Evolutionary conservation across 2,113 vertebrate genomes (phyloP).

Genomic region (Coptodon rendalli): DNA sequence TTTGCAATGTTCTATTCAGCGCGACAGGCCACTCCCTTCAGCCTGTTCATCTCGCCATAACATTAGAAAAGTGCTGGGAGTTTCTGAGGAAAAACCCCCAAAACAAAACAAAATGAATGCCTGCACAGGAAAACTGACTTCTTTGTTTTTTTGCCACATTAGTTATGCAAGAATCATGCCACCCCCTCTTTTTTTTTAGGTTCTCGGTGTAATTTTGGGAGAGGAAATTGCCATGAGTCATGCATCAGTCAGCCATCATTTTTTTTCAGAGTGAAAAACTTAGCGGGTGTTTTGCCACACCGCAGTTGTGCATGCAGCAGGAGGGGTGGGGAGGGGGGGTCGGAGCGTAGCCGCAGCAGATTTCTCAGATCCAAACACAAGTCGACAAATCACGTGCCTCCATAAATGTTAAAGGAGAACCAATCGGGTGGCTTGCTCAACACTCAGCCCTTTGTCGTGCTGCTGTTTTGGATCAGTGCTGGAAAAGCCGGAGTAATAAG

Average conservation of each 20-base stretch:
- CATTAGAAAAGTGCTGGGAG: neutral
- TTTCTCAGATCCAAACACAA: slow-evolving; percentile 23
- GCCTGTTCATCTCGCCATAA: neutral
- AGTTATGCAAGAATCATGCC: neutral
- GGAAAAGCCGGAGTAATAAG: slow-evolving; percentile 42
- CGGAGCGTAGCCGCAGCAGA: neutral
- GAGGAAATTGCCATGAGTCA: slow-evolving; percentile 31
- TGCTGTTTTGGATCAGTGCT: slow-evolving; percentile 13
- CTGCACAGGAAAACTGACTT: neutral
- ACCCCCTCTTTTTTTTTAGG: neutral
- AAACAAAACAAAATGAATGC: neutral
- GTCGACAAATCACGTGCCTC: slow-evolving; percentile 35
- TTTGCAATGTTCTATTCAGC: neutral
- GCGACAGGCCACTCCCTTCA: neutral
- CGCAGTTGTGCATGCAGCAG: neutral
- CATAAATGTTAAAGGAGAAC: neutral
- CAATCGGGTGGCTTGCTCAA: slow-evolving; percentile 15
- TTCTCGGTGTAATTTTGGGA: neutral
- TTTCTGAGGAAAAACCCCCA: accelerated
- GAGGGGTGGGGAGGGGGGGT: neutral
- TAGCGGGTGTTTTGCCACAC: neutral
- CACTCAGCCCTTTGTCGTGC: slow-evolving; percentile 35
- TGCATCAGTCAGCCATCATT: neutral
- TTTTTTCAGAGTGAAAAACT: neutral
- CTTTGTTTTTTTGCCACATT: neutral